phyloP scores from a whole-genome alignment of 92 coral and sea anemone species.

The Hydrozoanthus gracilis region DNA sequence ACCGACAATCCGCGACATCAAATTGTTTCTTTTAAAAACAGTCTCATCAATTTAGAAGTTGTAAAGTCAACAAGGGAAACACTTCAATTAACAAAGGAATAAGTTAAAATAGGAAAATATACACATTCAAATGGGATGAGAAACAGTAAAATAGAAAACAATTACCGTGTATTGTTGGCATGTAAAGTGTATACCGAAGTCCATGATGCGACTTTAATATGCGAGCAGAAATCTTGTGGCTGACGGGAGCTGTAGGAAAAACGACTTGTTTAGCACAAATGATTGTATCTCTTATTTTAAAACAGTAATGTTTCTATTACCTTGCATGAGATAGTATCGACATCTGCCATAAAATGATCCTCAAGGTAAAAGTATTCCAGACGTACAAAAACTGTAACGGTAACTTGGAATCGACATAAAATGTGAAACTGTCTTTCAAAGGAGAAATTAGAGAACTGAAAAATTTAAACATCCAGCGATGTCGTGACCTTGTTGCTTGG shows the following conservation, averaged over 20 bases:
- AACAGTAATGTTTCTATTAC: too few species aligned
- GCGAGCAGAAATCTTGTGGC: conserved; percentile 12
- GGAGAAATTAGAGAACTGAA: too few species aligned
- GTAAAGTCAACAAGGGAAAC: conserved; percentile 4
- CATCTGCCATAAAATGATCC: too few species aligned
- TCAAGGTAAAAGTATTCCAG: too few species aligned
- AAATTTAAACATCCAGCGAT: too few species aligned
- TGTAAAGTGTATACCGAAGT: not conserved
- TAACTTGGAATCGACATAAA: too few species aligned
- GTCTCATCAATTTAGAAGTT: not conserved
- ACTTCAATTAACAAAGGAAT: not conserved
- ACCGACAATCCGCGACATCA: not conserved
- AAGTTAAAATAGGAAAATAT: not conserved
- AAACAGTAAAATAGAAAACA: not conserved
- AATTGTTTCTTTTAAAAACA: not conserved
- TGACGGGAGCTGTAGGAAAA: conserved; percentile 8
- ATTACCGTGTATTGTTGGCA: conserved; percentile 8
- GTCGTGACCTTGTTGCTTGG: too few species aligned
- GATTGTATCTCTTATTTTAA: too few species aligned
- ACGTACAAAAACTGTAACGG: too few species aligned
- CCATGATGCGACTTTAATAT: not conserved
- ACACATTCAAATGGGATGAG: not conserved
- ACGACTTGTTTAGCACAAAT: conserved; percentile 4
- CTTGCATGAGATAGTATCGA: too few species aligned
- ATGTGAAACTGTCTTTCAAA: too few species aligned